A percentile compares a stretch with the other conserved stretches of the same genome.
Evolutionary conservation across 1,140 invertebrate genomes (phyloP).

Genomic region (Drosophila novamexicana): DNA sequence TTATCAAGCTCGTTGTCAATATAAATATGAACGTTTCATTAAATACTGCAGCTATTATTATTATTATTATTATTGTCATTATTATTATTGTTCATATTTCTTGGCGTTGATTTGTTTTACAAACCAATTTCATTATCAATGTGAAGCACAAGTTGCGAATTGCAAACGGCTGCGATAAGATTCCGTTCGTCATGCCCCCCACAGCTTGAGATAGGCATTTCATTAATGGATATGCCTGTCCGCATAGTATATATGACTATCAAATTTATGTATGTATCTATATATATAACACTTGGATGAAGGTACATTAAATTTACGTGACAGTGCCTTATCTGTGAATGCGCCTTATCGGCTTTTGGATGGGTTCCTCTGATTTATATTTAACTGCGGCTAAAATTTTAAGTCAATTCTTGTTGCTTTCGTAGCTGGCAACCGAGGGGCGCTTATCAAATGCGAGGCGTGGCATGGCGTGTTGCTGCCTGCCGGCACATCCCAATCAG

Average conservation of each 20-base stretch:
- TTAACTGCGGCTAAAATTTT: conserved; percentile 49
- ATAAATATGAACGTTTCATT: not conserved
- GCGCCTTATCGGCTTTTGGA: conserved; percentile 38
- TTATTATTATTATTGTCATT: not conserved
- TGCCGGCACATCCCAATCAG: conserved; percentile 8
- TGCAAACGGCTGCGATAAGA: conserved; percentile 43
- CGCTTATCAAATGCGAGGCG: conserved; percentile 13
- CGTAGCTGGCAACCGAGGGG: conserved; percentile 46
- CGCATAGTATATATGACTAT: too few species aligned
- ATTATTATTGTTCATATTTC: not conserved
- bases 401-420: conserved; percentile 21
- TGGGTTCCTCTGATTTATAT: conserved; percentile 56
- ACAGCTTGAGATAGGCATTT: conserved; percentile 22
- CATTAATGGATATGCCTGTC: conserved; percentile 53
- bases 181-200: conserved; percentile 25
- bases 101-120: not conserved
- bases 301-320: conserved; percentile 5
- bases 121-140: conserved; percentile 72
- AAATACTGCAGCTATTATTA: conserved; percentile 13
- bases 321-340: conserved; percentile 17
- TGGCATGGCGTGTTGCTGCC: conserved; percentile 41
- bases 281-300: conserved; percentile 9
- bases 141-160: conserved; percentile 60
- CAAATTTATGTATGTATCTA: conserved; percentile 1
- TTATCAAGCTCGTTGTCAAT: conserved; percentile 30